Evolutionary conservation across 2,797 vertebrate genomes (phyloP), one percentile per base, ranked within the genome.

Genomic region (Enteromius thamalakanensis): DNA sequence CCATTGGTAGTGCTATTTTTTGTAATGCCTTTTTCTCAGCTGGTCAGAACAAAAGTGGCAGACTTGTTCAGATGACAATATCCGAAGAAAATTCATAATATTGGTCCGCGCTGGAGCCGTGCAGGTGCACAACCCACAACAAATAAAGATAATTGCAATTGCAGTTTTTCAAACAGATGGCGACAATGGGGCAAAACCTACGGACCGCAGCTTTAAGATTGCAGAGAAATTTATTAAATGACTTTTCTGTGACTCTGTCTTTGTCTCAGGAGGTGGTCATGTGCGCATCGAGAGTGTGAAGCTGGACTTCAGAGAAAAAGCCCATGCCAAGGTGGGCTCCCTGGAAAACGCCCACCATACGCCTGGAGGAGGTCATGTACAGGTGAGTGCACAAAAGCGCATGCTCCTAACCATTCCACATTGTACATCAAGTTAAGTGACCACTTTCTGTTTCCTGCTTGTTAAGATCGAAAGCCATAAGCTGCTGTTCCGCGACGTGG

Each of bases 281-380:
- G 95, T 99, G 90, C 98, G 97, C 91, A 99, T 99, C 80, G 98
- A 99, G 89, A 98, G 94, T 9, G 96, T 99, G 91, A 99, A 97
- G 93, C 94, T 99, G 93, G 98, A 97, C 94, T 99, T 99, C 93
- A 99, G 98, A 96, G 98, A 99, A 92, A 99, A 99, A 91, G 98
- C 98, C 91, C 97, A 99, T 85, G 95, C 98, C 91, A 99, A 99
- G 94, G 95, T 99, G 76, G 97, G 98, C 87, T 99, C 98, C 34
- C 91, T 99, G 90, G 98, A 99, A 86, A 98, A 99, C 84, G 95
- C 97, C 87, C 96, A 97, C 84, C 98, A 98, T 0, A 94, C 94
- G 34, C 97, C 98, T 67, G 97, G 97, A 62, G 97, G 98, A 91
- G 97, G 96, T 80, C 94, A 93, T 0, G 76, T 98, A 84, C 95